Conservation (phyloP, 2,797 vertebrate genomes). For the Melanotaenia boesemani region DNA sequence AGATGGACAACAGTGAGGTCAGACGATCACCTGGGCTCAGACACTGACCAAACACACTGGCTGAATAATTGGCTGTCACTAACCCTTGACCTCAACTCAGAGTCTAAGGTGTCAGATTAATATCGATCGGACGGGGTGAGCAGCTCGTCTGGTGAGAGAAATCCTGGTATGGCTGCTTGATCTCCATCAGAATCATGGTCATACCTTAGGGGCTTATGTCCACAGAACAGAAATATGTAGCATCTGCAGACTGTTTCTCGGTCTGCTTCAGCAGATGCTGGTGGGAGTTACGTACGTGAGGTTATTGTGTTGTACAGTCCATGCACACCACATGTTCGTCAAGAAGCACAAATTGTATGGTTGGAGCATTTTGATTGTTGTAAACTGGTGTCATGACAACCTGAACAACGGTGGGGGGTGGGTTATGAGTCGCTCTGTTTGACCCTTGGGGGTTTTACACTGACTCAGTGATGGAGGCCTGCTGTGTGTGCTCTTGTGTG, state of each 20-base stretch:
- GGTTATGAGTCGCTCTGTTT: conserved; percentile 57
- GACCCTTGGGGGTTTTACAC: conserved; percentile 59
- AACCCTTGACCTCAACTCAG: conserved; percentile 75
- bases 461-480: conserved; percentile 61
- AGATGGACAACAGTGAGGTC: conserved; percentile 72
- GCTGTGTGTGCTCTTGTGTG: conserved; percentile 50
- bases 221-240: neutral
- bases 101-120: conserved; percentile 75
- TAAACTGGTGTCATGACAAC: conserved; percentile 62
- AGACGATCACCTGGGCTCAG: conserved; percentile 63
- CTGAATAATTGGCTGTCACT: conserved; percentile 82
- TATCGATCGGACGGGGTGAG: conserved; percentile 52
- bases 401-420: conserved; percentile 29
- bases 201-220: neutral
- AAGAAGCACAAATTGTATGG: conserved; percentile 6
- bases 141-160: conserved; percentile 52
- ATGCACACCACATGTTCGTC: conserved; percentile 26
- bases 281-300: conserved; percentile 39
- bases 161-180: conserved; percentile 23
- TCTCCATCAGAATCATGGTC: neutral
- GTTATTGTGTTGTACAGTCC: conserved; percentile 27
- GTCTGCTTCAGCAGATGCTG: conserved; percentile 36
- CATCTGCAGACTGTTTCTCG: neutral
- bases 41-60: conserved; percentile 67
- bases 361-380: conserved; percentile 27